These are phyloP conservation scores for Brachylomia viminalis DNA, from an alignment of 2,888 invertebrate species.

Conservation along the genomic window DNA sequence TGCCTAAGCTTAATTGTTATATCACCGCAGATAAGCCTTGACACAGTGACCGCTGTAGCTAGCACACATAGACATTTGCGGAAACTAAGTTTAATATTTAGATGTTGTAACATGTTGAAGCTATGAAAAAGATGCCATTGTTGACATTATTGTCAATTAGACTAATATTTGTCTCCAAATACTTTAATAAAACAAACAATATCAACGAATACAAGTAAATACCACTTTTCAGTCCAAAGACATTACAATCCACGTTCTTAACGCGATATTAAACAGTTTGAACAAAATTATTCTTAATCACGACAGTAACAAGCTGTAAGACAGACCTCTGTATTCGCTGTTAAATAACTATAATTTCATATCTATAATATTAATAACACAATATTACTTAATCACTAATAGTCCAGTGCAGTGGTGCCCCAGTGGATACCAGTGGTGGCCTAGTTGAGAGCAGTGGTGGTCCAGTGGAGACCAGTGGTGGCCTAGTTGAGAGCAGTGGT, in stretches of 20 bases:
- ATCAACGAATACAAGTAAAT: background rate
- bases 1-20: slow-evolving; percentile 9
- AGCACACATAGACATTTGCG: no score
- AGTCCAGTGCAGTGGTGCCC: background rate
- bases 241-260: background rate
- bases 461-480: no score
- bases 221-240: background rate
- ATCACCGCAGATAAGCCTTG: slow-evolving; percentile 13
- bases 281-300: background rate
- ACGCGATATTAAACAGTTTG: background rate
- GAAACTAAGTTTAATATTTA: background rate
- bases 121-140: background rate
- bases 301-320: background rate
- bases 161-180: no score
- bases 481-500: no score
- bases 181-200: background rate
- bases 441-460: no score
- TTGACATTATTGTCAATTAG: background rate
- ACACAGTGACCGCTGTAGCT: background rate
- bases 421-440: no score
- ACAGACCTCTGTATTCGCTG: background rate
- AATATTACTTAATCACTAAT: background rate
- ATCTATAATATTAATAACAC: background rate
- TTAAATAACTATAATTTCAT: background rate
- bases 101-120: background rate